Conservation (phyloP, 1,140 invertebrate genomes). For the Euwallacea fornicatus region DNA sequence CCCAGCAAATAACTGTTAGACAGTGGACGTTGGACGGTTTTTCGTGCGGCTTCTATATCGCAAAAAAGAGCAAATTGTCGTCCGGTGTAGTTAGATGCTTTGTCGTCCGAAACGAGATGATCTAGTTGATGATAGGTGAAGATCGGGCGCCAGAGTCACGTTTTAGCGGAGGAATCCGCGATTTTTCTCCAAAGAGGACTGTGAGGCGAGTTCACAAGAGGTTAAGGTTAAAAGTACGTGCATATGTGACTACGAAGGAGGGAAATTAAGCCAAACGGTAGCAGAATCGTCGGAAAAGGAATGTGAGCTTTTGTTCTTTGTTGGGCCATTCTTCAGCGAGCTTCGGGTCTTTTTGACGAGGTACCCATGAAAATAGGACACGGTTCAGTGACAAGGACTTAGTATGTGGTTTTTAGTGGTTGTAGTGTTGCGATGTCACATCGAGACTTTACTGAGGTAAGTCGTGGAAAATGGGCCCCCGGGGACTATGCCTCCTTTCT, state of each 20-base stretch:
- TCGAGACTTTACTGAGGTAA: conserved; percentile 52
- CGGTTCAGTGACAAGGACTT: neutral
- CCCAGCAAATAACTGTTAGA: conserved; percentile 43
- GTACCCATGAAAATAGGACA: neutral
- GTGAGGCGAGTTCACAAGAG: conserved; percentile 29
- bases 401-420: conserved; percentile 25
- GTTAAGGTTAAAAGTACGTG: conserved; percentile 41
- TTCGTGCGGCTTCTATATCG: neutral
- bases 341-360: neutral
- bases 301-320: conserved; percentile 12
- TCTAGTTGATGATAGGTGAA: neutral
- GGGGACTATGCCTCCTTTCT: no score
- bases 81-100: neutral
- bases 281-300: neutral
- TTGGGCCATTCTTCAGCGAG: conserved; percentile 2
- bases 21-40: conserved; percentile 3
- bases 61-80: conserved; percentile 6
- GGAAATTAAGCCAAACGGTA: conserved; percentile 19
- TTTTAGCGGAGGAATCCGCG: conserved; percentile 17
- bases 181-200: conserved; percentile 17
- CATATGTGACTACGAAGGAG: conserved; percentile 12
- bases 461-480: neutral
- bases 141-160: neutral
- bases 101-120: neutral
- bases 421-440: conserved; percentile 47